phyloP scores from a whole-genome alignment of 92 coral and sea anemone species.

The Pocillopora grandis region DNA sequence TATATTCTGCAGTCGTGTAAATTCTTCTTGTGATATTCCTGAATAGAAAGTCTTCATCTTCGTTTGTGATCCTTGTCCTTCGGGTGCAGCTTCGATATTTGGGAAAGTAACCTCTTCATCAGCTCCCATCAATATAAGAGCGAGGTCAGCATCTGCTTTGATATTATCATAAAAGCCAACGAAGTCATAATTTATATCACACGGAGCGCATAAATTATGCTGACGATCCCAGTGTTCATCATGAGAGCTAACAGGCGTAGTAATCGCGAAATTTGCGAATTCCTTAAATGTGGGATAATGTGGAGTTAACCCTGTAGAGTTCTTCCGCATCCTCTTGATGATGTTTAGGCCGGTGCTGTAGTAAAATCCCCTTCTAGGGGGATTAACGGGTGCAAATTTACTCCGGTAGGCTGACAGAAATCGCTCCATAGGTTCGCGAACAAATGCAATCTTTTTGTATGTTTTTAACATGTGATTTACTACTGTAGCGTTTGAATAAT shows the following conservation, averaged over 20 bases:
- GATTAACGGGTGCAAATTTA: too few relatives aligned
- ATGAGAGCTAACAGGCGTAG: conserved; percentile 35
- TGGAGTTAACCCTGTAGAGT: not conserved
- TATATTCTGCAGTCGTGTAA: too few relatives aligned
- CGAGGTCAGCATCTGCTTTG: conserved; percentile 28
- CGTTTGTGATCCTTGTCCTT: too few relatives aligned
- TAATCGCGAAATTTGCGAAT: conserved; percentile 47
- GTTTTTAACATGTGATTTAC: conserved; percentile 11
- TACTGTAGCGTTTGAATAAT: not conserved
- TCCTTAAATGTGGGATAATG: conserved; percentile 44
- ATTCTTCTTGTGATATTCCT: too few relatives aligned
- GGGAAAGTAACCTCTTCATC: too few relatives aligned
- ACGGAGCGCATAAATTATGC: conserved; percentile 51
- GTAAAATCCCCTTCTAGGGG: conserved; percentile 42
- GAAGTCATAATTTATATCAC: conserved; percentile 51
- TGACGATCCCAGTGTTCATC: not conserved
- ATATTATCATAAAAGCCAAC: conserved; percentile 51
- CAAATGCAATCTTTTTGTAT: too few relatives aligned
- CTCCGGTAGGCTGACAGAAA: too few relatives aligned
- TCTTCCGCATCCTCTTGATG: conserved; percentile 21
- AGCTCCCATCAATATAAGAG: conserved; percentile 13
- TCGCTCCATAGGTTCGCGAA: too few relatives aligned
- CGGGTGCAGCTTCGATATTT: too few relatives aligned
- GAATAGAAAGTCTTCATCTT: too few relatives aligned
- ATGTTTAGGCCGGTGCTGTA: conserved; percentile 33